phyloP scores from a whole-genome alignment of 2,888 invertebrate genomes.

The Carabus problematicus region DNA sequence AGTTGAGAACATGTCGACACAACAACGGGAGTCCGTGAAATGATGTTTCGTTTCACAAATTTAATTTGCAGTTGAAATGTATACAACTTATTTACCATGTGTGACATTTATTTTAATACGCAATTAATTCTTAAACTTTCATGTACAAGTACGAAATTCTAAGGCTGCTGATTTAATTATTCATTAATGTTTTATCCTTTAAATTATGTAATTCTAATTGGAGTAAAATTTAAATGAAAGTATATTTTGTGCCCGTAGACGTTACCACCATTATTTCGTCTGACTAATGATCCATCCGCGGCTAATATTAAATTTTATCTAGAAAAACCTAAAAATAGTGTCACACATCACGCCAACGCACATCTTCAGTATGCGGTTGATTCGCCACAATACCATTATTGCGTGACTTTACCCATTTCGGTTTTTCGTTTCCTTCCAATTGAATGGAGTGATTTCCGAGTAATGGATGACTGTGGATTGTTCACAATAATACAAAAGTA shows the following conservation, averaged over 20 bases:
- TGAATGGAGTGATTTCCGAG: slow-evolving; percentile 42
- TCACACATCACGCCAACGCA: slow-evolving; percentile 34
- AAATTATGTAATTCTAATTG: background rate
- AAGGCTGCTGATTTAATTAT: too few relatives aligned
- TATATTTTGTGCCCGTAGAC: too few relatives aligned
- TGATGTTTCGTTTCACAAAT: background rate
- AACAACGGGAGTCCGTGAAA: too few relatives aligned
- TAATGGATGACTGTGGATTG: slow-evolving; percentile 40
- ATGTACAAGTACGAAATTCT: too few relatives aligned
- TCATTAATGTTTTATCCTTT: background rate
- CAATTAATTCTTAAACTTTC: too few relatives aligned
- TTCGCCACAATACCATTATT: slow-evolving; percentile 30
- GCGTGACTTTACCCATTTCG: slow-evolving; percentile 37
- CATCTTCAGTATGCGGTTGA: background rate
- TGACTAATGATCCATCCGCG: background rate
- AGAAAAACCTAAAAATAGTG: slow-evolving; percentile 35
- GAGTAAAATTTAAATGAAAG: background rate
- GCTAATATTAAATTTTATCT: slow-evolving; percentile 35
- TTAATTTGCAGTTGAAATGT: background rate
- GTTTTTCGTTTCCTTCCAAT: slow-evolving; percentile 39
- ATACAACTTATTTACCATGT: too few relatives aligned
- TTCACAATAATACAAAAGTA: slow-evolving; percentile 39
- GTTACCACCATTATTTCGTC: too few relatives aligned
- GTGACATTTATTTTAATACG: too few relatives aligned
- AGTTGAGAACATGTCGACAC: too few relatives aligned